phyloP scores from a whole-genome alignment of 2,888 invertebrate species.

The Mylabris sibirica region DNA sequence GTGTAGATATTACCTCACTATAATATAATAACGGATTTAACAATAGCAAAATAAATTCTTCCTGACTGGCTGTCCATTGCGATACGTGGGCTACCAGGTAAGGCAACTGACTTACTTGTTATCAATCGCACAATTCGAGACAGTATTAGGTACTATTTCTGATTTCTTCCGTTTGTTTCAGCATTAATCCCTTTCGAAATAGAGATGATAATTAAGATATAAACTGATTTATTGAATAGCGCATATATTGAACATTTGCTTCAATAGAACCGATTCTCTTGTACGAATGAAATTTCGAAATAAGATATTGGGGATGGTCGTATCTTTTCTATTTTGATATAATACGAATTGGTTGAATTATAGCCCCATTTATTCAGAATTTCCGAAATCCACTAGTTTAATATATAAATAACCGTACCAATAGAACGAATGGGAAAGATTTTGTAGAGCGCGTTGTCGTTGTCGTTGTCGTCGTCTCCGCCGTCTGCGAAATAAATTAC shows the following conservation, averaged over 20 bases:
- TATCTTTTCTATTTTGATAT: constrained; percentile 28
- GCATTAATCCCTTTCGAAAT: too few relatives aligned
- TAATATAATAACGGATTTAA: too few relatives aligned
- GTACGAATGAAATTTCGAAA: neutral
- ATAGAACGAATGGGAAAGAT: constrained; percentile 7
- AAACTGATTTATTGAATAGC: neutral
- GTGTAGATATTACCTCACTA: too few relatives aligned
- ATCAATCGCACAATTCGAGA: too few relatives aligned
- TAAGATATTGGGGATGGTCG: neutral
- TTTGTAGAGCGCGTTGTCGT: constrained; percentile 8
- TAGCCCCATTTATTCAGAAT: constrained; percentile 50
- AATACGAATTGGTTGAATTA: constrained; percentile 47
- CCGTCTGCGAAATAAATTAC: constrained; percentile 44
- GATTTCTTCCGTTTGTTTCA: too few relatives aligned
- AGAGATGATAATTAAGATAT: too few relatives aligned
- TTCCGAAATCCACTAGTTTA: constrained; percentile 42
- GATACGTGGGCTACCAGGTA: too few relatives aligned
- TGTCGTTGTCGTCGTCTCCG: neutral
- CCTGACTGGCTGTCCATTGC: too few relatives aligned
- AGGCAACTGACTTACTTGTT: too few relatives aligned
- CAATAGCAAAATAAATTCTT: too few relatives aligned
- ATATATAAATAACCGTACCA: constrained; percentile 11
- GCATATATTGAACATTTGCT: neutral
- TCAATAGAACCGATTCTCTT: neutral
- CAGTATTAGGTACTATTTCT: too few relatives aligned